phyloP scores from a whole-genome alignment of 1,140 invertebrate genomes.

The Halictus rubicundus region DNA sequence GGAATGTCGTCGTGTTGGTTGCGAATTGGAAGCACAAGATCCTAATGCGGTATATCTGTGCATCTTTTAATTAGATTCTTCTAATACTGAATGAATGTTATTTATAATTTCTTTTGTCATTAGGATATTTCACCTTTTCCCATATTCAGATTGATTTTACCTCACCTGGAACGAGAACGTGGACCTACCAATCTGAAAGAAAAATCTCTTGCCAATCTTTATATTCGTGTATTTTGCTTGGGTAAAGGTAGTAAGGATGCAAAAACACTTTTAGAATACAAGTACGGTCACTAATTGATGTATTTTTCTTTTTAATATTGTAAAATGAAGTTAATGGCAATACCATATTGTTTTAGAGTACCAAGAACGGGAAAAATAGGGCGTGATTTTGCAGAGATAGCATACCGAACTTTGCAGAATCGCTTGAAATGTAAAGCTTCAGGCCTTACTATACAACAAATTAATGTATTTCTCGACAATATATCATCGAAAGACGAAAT shows the following conservation, averaged over 20 bases:
- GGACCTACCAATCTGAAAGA: constrained; percentile 86
- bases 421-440: constrained; percentile 80
- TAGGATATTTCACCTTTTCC: constrained; percentile 84
- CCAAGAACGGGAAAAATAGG: constrained; percentile 69
- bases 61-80: background rate
- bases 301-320: background rate
- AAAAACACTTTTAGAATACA: constrained; percentile 53
- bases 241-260: constrained; percentile 83
- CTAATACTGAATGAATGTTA: background rate
- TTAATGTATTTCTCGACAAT: constrained; percentile 87
- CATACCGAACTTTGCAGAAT: constrained; percentile 85
- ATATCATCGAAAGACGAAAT: constrained; percentile 83
- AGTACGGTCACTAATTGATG: constrained; percentile 52
- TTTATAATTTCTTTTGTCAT: constrained; percentile 46
- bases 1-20: constrained; percentile 76
- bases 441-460: constrained; percentile 83
- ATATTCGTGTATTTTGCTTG: constrained; percentile 86
- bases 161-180: constrained; percentile 84
- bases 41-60: constrained; percentile 60
- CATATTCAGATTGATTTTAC: constrained; percentile 87
- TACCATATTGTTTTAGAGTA: constrained; percentile 62
- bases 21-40: constrained; percentile 65
- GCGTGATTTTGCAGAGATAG: constrained; percentile 89
- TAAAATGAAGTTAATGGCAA: background rate
- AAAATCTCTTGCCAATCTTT: constrained; percentile 84